Conservation (phyloP, 1,140 invertebrate genomes). For the Microplitis demolitor region DNA sequence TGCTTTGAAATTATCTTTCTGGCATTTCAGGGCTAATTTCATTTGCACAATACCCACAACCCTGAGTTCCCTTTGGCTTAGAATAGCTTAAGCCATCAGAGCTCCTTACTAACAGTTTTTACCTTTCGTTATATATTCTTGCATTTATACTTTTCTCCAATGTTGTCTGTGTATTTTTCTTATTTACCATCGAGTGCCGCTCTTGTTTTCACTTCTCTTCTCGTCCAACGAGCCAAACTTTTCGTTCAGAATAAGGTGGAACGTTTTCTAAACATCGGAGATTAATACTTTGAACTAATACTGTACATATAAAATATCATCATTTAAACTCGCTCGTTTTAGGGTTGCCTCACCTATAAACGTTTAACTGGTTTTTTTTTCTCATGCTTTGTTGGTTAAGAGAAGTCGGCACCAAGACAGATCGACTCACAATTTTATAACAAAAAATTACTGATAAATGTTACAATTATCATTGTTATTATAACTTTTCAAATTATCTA, state of each 20-base stretch:
- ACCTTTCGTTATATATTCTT: background rate
- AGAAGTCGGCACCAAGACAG: no score
- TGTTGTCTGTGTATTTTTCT: conserved; percentile 38
- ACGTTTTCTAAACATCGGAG: conserved; percentile 9
- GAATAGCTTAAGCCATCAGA: conserved; percentile 32
- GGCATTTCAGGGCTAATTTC: conserved; percentile 53
- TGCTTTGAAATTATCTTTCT: conserved; percentile 40
- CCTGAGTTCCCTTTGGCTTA: conserved; percentile 12
- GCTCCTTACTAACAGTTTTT: background rate
- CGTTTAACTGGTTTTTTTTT: background rate
- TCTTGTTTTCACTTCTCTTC: conserved; percentile 22
- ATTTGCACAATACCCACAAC: conserved; percentile 38
- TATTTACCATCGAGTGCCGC: background rate
- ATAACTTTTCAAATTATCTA: no score
- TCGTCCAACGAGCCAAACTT: conserved; percentile 22
- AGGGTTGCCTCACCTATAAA: no score
- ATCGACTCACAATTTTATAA: no score
- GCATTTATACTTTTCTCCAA: conserved; percentile 26
- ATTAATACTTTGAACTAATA: background rate
- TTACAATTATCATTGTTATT: no score
- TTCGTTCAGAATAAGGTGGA: background rate
- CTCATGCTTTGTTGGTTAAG: no score
- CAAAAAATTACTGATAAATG: no score
- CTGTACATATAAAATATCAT: background rate
- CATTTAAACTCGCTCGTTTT: background rate